Base-by-base conservation (phyloP, 2,888 invertebrate genomes). In the Augochlorella aurata region DNA sequence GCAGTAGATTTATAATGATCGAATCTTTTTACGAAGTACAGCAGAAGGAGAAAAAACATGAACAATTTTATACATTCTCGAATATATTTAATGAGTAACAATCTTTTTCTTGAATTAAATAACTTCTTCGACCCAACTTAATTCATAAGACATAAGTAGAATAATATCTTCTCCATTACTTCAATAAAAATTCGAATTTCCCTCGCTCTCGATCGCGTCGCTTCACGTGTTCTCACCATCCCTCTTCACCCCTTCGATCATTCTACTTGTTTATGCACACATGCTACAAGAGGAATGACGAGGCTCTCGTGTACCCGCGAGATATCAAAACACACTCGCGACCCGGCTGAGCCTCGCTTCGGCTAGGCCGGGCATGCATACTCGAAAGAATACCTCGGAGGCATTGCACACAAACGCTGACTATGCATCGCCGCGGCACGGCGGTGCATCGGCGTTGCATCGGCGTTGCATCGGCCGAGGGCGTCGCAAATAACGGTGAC, bases 241-340 rank as follows among this genome's bases (percentile, higher is more conserved):
- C 58, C 65, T 67, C 76, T 58, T 68, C 29, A 8, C 45, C 69
- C 61, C 72, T 54, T 58, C 72, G 78, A 84, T 74, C 76, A 69
- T 80, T 69, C 83, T 68, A 84, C 81, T 82, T 81, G 85, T 82
- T 86, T 85, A 80, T 81, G 73, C 84, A 79, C 80, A 79, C 81
- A 69, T 75, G 84, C 76, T 84, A 63, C 61, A 72, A 84, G 77
- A 84, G 77, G 74, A 79, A 81, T 78, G 84, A 83, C 81, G 83
- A 74, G 78, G 54, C 77, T 73, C 74, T 80, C 73, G 79, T 67
- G 82, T 81, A 83, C 75, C 81, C 85, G 72, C 87, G 82, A 84
- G 87, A 85, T 84, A 87, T 87, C 85, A 81, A 85, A 85, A 87
- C 87, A 83, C 68, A 79, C 79, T 68, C 58, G 83, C 75, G 67